phyloP scores from a whole-genome alignment of 2,888 invertebrate genomes.

The Ophioninae sp. region DNA sequence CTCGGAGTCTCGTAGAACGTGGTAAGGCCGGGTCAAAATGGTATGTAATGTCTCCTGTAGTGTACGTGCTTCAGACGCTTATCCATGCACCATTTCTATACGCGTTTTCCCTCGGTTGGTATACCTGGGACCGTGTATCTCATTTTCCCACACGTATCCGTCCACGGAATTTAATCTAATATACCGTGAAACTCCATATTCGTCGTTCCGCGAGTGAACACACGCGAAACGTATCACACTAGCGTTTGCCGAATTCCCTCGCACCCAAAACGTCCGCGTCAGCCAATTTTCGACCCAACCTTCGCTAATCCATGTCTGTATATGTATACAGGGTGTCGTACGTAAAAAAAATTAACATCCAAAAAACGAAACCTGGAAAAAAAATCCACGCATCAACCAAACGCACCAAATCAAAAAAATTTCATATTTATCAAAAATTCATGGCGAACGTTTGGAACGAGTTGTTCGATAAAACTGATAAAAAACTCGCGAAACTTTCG shows the following conservation, averaged over 20 bases:
- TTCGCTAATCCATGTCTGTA: constrained; percentile 39
- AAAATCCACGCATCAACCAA: neutral
- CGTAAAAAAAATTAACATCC: too few relatives aligned
- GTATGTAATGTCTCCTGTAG: neutral
- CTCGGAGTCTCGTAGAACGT: neutral
- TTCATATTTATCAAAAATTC: neutral
- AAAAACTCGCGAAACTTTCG: too few relatives aligned
- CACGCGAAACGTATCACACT: constrained; percentile 49
- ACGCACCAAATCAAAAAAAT: neutral
- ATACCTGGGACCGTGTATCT: neutral
- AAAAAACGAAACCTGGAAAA: neutral
- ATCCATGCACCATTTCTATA: constrained; percentile 2
- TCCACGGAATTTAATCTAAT: constrained; percentile 60
- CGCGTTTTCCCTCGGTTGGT: neutral
- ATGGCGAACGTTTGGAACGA: neutral
- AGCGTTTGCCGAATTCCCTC: constrained; percentile 58
- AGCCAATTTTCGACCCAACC: constrained; percentile 48
- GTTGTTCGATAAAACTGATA: too few relatives aligned
- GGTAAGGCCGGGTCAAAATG: constrained; percentile 5
- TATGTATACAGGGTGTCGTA: neutral
- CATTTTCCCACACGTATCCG: constrained; percentile 9
- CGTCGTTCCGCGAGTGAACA: constrained; percentile 47
- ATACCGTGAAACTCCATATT: constrained; percentile 56
- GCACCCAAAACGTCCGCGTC: constrained; percentile 31
- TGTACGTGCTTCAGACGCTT: neutral